Conservation (phyloP, 1,140 invertebrate species). For the Acromyrmex echinatior region DNA sequence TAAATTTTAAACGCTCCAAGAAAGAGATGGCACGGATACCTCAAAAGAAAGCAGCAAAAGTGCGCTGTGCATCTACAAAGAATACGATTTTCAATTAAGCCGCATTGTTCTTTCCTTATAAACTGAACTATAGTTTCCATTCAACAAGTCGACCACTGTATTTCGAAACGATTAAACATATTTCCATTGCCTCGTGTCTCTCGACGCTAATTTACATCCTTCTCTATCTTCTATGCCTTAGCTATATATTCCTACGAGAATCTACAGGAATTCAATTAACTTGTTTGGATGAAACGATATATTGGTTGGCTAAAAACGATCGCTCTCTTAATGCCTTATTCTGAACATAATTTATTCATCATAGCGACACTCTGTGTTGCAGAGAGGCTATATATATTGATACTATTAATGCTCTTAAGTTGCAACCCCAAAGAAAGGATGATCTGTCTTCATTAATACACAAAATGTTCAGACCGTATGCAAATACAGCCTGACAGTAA, state of each 20-base stretch:
- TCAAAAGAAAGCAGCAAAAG: background rate
- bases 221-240: background rate
- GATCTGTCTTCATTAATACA: constrained; percentile 57
- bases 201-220: constrained; percentile 62
- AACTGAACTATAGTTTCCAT: constrained; percentile 60
- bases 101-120: constrained; percentile 66
- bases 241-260: background rate
- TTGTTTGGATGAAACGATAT: background rate
- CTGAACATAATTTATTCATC: constrained; percentile 54
- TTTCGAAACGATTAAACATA: constrained; percentile 49
- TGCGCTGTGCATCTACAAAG: background rate
- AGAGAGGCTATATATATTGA: background rate
- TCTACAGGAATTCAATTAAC: background rate
- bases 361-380: constrained; percentile 22
- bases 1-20: constrained; percentile 63
- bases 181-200: constrained; percentile 58
- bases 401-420: constrained; percentile 37
- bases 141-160: constrained; percentile 72
- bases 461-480: background rate
- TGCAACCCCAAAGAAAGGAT: background rate
- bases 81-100: constrained; percentile 73
- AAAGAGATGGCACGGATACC: constrained; percentile 7
- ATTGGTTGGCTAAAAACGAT: background rate
- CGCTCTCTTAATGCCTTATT: background rate
- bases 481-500: background rate